Conservation (phyloP, 2,888 invertebrate species). For the Fissipunctia ypsillon region DNA sequence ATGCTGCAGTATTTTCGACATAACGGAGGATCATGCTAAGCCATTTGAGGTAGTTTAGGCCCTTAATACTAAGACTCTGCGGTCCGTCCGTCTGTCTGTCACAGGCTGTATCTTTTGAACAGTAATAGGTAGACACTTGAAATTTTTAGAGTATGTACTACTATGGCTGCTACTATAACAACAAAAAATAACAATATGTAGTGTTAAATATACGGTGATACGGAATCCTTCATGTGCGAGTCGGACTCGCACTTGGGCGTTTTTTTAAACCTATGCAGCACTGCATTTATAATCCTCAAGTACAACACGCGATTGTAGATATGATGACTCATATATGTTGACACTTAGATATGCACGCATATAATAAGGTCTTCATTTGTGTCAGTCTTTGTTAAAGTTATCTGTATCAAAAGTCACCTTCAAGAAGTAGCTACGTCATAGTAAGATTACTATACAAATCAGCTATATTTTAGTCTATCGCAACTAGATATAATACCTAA, state of each 20-base stretch:
- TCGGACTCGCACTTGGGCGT: neutral
- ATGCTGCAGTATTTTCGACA: no score
- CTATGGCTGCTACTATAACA: no score
- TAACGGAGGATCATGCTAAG: no score
- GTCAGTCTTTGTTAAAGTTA: conserved; percentile 34
- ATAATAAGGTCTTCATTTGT: neutral
- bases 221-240: neutral
- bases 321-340: conserved; percentile 31
- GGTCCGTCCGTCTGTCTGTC: no score
- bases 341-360: conserved; percentile 33
- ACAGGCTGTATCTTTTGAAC: neutral
- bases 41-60: no score
- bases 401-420: conserved; percentile 10
- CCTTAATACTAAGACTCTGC: no score
- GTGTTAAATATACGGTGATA: neutral
- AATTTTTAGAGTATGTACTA: no score
- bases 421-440: neutral
- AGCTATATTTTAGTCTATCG: neutral
- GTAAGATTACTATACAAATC: conserved; percentile 8
- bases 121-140: no score
- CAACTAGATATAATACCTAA: neutral
- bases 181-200: no score
- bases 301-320: conserved; percentile 32
- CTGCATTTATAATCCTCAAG: conserved; percentile 21
- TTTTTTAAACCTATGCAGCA: neutral